phyloP scores from a whole-genome alignment of 1,140 invertebrate species.

The Sycophila sp. region DNA sequence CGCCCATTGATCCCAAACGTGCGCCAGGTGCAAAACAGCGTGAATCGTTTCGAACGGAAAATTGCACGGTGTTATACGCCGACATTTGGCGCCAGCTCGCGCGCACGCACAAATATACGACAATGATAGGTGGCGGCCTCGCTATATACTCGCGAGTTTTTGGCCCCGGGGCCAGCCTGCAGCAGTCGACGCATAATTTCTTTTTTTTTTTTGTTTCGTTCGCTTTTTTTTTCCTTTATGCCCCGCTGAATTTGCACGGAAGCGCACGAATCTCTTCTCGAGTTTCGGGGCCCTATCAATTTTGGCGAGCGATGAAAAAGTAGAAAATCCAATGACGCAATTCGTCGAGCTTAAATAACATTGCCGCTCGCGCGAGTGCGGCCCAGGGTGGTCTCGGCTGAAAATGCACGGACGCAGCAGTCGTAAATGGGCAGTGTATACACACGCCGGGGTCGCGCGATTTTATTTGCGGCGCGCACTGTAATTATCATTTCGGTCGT shows the following conservation, averaged over 20 bases:
- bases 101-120: background rate
- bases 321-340: conserved; percentile 6
- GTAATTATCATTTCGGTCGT: conserved; percentile 19
- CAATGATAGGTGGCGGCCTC: background rate
- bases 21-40: conserved; percentile 7
- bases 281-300: background rate
- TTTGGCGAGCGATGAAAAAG: background rate
- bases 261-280: conserved; percentile 5
- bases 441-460: background rate
- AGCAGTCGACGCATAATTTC: too few relatives aligned
- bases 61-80: background rate
- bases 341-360: conserved; percentile 17
- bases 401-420: background rate
- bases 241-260: background rate
- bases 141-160: too few relatives aligned
- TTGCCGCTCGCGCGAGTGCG: background rate
- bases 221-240: background rate
- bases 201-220: background rate
- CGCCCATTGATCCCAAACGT: conserved; percentile 11
- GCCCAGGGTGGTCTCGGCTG: too few relatives aligned
- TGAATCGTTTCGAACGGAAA: background rate
- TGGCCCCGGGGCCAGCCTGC: too few relatives aligned
- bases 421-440: background rate
- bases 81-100: background rate
- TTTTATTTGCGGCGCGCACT: conserved; percentile 31